These are phyloP conservation scores for Pemphigus obesinymphae DNA, from an alignment of 1,140 invertebrate species.

Conservation along the genomic window DNA sequence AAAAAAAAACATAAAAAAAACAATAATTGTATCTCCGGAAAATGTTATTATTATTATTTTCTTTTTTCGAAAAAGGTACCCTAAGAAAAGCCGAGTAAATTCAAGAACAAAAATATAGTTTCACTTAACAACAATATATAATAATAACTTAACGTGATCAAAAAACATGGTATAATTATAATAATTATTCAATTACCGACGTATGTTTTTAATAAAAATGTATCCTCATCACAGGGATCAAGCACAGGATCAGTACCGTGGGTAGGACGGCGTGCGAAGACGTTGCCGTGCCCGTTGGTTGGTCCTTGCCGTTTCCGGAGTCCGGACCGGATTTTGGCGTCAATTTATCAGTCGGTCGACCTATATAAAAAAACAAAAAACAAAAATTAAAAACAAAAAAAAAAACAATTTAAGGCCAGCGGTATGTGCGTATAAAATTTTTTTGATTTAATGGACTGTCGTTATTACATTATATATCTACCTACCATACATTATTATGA, in stretches of 20 bases:
- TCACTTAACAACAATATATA: conserved; percentile 18
- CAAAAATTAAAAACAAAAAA: neutral
- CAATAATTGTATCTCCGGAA: neutral
- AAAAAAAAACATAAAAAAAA: neutral
- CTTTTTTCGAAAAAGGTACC: neutral
- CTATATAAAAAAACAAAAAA: neutral
- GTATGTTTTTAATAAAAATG: neutral
- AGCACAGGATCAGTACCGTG: neutral
- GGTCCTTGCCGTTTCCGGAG: neutral
- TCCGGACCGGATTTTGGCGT: neutral
- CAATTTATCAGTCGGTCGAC: neutral
- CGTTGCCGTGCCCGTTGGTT: neutral
- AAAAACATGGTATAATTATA: no score
- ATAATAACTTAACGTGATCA: conserved; percentile 13
- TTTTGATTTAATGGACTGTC: no score
- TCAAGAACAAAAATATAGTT: conserved; percentile 31
- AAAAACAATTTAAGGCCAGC: neutral
- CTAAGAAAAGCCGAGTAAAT: conserved; percentile 26
- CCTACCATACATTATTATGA: no score
- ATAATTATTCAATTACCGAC: no score
- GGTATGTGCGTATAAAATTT: no score
- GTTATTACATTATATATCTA: no score
- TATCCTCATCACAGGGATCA: conserved; percentile 3
- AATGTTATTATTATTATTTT: neutral
- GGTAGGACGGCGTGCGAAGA: neutral